Evolutionary conservation across 2,888 invertebrate genomes (phyloP).

Genomic region (Agriopis aurantiaria): DNA sequence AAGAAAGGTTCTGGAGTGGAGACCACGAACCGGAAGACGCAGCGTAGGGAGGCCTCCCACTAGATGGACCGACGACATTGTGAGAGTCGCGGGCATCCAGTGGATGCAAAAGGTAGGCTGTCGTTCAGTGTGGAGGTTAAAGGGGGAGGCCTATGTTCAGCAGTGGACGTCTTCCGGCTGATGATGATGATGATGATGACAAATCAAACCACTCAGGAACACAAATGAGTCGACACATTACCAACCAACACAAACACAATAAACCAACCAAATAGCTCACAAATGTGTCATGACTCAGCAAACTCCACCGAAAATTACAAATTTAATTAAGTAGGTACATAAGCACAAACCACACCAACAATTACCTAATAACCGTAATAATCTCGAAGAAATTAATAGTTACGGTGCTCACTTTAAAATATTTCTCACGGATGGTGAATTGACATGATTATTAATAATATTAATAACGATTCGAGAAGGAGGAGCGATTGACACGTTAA

Average conservation of each 20-base stretch:
- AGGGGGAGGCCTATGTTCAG: too few species aligned
- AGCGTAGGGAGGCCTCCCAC: too few species aligned
- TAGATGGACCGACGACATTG: too few species aligned
- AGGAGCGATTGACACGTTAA: conserved; percentile 83
- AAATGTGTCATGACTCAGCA: conserved; percentile 67
- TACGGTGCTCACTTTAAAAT: conserved; percentile 70
- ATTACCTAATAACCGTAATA: conserved; percentile 80
- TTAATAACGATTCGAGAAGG: conserved; percentile 74
- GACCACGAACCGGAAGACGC: too few species aligned
- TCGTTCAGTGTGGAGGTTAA: too few species aligned
- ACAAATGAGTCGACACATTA: conserved; percentile 20
- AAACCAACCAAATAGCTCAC: conserved; percentile 48
- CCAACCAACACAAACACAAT: conserved; percentile 32
- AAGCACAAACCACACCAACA: conserved; percentile 74
- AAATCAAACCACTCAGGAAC: conserved; percentile 16
- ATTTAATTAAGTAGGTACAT: conserved; percentile 67
- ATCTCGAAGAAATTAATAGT: conserved; percentile 77
- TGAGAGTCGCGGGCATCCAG: too few species aligned
- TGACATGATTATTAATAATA: conserved; percentile 83
- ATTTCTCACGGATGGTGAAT: conserved; percentile 79
- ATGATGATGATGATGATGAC: too few species aligned
- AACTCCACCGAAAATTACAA: conserved; percentile 74
- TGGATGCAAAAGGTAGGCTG: too few species aligned
- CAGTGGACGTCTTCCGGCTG: too few species aligned
- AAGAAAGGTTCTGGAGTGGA: too few species aligned